These are phyloP conservation scores for Mastomys coucha DNA, from an alignment of 2,113 vertebrate species.

Conservation along the genomic window DNA sequence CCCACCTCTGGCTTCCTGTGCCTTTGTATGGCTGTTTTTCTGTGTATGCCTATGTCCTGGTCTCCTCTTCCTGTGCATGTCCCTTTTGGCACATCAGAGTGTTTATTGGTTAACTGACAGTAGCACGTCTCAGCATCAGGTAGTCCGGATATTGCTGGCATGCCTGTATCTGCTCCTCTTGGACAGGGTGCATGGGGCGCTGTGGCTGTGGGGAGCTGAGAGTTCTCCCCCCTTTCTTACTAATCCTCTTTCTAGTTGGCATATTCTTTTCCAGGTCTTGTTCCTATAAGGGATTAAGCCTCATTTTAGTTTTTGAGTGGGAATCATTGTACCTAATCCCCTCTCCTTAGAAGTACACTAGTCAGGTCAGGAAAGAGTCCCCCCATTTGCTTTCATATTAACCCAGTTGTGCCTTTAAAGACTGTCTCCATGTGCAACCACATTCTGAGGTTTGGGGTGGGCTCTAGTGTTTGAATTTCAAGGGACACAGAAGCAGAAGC, in stretches of 20 bases:
- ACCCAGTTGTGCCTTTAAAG: not conserved
- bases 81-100: not conserved
- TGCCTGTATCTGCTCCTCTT: not conserved
- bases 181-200: fast-evolving
- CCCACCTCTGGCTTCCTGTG: not conserved
- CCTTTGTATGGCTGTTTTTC: not conserved
- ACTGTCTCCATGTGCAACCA: not conserved
- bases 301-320: not conserved
- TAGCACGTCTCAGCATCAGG: not conserved
- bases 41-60: too few relatives aligned
- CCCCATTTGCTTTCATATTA: not conserved
- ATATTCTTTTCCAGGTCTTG: not conserved
- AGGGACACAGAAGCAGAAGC: not conserved
- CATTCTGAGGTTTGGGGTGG: not conserved
- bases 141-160: not conserved
- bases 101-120: not conserved
- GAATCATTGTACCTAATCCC: not conserved
- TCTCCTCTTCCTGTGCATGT: not conserved
- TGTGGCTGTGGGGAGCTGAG: not conserved
- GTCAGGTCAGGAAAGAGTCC: not conserved
- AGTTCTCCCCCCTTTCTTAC: not conserved
- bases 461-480: not conserved
- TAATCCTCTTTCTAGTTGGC: not conserved
- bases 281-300: not conserved
- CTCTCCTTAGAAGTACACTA: not conserved